phyloP scores from a whole-genome alignment of 2,888 invertebrate species.

The Tinea pellionella region DNA sequence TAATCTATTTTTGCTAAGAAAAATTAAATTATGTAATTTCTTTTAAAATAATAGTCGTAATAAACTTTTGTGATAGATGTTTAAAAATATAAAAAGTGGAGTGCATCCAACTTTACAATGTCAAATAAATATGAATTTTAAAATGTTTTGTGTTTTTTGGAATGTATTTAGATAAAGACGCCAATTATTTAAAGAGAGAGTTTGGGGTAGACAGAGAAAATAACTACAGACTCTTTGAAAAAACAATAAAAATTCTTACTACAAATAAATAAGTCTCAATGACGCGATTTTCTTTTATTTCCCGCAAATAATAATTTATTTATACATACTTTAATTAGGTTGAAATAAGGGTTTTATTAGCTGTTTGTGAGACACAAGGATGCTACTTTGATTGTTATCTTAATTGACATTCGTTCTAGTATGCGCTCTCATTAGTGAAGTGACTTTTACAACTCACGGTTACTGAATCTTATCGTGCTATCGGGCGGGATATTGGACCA shows the following conservation, averaged over 20 bases:
- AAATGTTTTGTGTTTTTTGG: not conserved
- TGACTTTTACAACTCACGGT: conserved; percentile 16
- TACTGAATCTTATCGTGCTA: not conserved
- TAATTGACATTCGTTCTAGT: conserved; percentile 24
- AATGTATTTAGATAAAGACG: too few species aligned
- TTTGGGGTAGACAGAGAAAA: too few species aligned
- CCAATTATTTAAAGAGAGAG: too few species aligned
- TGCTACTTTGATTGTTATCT: conserved; percentile 10
- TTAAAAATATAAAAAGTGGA: not conserved
- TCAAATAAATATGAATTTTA: not conserved
- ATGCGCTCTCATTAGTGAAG: conserved; percentile 31
- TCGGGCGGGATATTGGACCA: too few species aligned
- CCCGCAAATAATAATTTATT: too few species aligned
- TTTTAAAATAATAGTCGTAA: not conserved
- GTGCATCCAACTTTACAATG: not conserved
- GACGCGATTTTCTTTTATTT: too few species aligned
- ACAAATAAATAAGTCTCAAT: too few species aligned
- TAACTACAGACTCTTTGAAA: too few species aligned
- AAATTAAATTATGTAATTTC: not conserved
- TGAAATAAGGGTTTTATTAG: too few species aligned
- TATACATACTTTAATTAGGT: too few species aligned
- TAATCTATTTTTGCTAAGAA: too few species aligned
- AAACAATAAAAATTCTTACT: too few species aligned
- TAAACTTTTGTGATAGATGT: not conserved
- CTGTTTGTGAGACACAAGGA: not conserved